Conservation (phyloP, 2,888 invertebrate species). For the Dasypolia templi region DNA sequence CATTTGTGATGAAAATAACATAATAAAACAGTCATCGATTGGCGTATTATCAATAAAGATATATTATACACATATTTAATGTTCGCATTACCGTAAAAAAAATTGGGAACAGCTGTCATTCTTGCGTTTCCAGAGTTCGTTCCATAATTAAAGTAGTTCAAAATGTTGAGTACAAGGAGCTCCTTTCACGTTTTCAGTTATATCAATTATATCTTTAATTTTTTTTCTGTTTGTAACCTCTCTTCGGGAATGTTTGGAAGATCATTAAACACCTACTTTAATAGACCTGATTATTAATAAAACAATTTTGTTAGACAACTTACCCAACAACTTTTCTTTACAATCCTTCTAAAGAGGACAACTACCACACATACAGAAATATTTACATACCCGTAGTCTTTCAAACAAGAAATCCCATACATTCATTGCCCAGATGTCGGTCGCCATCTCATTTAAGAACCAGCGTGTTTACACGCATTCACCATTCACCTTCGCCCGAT, state of each 20-base stretch:
- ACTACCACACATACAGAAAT: not conserved
- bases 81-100: too few relatives aligned
- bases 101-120: not conserved
- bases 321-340: not conserved
- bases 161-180: not conserved
- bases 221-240: not conserved
- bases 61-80: too few relatives aligned
- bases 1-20: not conserved
- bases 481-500: too few relatives aligned
- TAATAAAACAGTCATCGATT: not conserved
- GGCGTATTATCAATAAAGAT: not conserved
- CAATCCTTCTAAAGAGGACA: not conserved
- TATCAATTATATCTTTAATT: not conserved
- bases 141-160: not conserved
- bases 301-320: not conserved
- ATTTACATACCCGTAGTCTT: not conserved
- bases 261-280: not conserved
- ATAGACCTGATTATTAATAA: not conserved
- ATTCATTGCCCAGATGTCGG: conserved; percentile 3
- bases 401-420: not conserved
- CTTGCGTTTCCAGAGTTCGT: not conserved
- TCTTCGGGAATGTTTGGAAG: not conserved
- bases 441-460: conserved; percentile 20
- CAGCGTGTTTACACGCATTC: conserved; percentile 21
- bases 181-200: not conserved